Conservation (phyloP, 2,113 vertebrate species). For the Poeciliopsis prolifica region DNA sequence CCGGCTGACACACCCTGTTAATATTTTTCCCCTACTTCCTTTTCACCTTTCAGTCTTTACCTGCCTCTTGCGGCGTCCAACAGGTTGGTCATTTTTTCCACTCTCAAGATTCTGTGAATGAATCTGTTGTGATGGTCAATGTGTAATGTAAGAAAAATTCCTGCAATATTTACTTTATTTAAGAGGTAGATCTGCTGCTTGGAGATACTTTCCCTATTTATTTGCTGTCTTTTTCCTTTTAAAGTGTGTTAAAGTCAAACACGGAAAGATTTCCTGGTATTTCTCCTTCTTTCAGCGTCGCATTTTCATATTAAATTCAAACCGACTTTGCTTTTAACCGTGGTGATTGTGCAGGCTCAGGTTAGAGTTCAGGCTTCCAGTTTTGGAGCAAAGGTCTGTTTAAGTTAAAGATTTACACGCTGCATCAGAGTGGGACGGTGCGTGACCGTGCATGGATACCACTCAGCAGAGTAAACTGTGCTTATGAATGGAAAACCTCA, state of each 20-base stretch:
- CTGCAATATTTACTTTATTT: conserved; percentile 7
- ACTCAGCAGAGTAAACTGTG: conserved; percentile 4
- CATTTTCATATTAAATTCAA: not conserved
- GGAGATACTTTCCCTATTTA: not conserved
- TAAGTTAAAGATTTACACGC: conserved; percentile 75
- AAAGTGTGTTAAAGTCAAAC: not conserved
- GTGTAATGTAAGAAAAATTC: not conserved
- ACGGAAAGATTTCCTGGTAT: not conserved
- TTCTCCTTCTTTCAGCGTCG: fast-evolving
- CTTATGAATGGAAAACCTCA: conserved; percentile 5
- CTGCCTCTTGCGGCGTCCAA: conserved; percentile 11
- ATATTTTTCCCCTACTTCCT: not conserved
- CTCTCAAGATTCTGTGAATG: conserved; percentile 17
- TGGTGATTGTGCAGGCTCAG: not conserved
- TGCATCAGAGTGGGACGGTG: conserved; percentile 12
- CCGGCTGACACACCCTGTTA: not conserved
- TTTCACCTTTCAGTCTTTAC: conserved; percentile 24
- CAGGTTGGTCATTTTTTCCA: conserved; percentile 61
- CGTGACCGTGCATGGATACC: conserved; percentile 10
- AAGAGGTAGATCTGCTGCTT: not conserved
- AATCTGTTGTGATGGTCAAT: not conserved
- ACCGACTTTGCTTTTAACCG: conserved; percentile 19
- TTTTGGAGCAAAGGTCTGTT: conserved; percentile 75
- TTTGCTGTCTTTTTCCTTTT: not conserved
- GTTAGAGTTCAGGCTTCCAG: not conserved